Evolutionary conservation across 2,888 invertebrate genomes (phyloP), one percentile per base, ranked within the genome.

Genomic region (Vanessa cardui): DNA sequence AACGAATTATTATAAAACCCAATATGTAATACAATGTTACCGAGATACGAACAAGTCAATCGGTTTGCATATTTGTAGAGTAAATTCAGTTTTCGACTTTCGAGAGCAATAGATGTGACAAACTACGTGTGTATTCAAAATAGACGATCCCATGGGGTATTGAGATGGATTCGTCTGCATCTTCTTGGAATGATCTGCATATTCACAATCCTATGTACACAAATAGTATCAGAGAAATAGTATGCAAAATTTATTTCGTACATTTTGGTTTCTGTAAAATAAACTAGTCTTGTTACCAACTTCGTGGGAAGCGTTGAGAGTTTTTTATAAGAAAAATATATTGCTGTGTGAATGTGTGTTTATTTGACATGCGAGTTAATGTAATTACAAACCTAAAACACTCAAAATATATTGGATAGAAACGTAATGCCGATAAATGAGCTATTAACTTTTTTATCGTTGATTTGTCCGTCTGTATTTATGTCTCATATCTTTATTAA

Each of bases 31-130:
- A 7, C 8, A 54, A 16, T 8, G 26, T 21, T 7, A 16, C 54
- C 26, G 49, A 58, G 45, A 52, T 56, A 64, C 64, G 49, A 60
- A 49, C 39, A 60, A 68, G 54, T 64, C 44, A 58, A 68, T 60
- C 54, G 68, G 64, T 49, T 60, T 60, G 66, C 49, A 52, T 62
- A 60, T 69, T 56, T 58, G 60, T 60, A 69, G 63, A 69, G 63
- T 63, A 71, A 64, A 66, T 62, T 66, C 63, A 63, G 52, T 71
- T 69, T 69, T 62, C 58, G 64, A 66, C 63, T 69, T 66, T 44
- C 52, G 63, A 66, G 63, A 61, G 69, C 56, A 64, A 66, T 71
- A 56, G 69, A 71, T 62, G 63, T 58, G 63, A 45, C 61, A 50
- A 62, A 65, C 68, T 65, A 61, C 64, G 56, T 65, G 69, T 69